These are phyloP conservation scores for Xenopus laevis DNA, from an alignment of 2,113 vertebrate species.

Conservation along the genomic window DNA sequence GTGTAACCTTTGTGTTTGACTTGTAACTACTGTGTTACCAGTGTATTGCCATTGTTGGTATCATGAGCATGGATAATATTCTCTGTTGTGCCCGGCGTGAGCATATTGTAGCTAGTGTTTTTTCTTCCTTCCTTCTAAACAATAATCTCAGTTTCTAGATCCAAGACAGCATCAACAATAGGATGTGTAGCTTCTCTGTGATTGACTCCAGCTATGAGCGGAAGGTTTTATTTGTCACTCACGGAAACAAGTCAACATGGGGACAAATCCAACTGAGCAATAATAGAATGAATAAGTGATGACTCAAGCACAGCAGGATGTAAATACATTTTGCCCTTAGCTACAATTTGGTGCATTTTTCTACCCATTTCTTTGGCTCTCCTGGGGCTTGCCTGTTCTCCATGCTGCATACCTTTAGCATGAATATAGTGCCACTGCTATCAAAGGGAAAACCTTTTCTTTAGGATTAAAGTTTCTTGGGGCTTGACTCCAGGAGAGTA, in stretches of 20 bases:
- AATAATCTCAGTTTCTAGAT: not conserved
- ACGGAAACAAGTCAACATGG: not conserved
- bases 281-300: not conserved
- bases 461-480: too few species aligned
- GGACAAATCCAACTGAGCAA: too few species aligned
- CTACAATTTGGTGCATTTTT: too few species aligned
- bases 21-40: conserved; percentile 26
- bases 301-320: not conserved
- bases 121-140: not conserved
- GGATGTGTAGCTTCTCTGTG: not conserved
- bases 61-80: conserved; percentile 7
- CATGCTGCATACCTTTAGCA: too few species aligned
- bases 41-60: conserved; percentile 6
- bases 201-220: not conserved
- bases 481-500: too few species aligned
- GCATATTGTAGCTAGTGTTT: not conserved
- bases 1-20: conserved; percentile 32
- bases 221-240: not conserved
- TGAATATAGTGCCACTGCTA: too few species aligned
- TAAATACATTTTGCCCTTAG: too few species aligned
- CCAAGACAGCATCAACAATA: not conserved
- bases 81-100: not conserved
- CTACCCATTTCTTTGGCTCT: too few species aligned
- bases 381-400: too few species aligned
- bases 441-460: too few species aligned